These are phyloP conservation scores for Bellardia bayeri DNA, from an alignment of 2,888 invertebrate species.

Conservation along the genomic window DNA sequence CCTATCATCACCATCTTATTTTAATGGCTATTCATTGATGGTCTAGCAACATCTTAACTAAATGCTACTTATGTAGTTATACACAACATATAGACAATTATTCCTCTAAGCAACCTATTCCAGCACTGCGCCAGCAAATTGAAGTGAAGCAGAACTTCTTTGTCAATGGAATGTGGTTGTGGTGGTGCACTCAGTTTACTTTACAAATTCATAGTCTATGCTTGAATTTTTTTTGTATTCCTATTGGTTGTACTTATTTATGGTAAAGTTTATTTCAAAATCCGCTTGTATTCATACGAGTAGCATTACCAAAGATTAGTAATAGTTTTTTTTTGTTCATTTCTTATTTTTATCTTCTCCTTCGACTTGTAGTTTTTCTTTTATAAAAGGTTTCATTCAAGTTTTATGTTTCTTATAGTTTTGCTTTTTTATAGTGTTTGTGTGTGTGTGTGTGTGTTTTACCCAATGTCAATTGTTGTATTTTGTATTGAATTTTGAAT, in stretches of 20 bases:
- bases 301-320: slow-evolving; percentile 44
- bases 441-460: neutral
- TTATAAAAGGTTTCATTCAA: slow-evolving; percentile 48
- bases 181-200: slow-evolving; percentile 15
- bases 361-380: neutral
- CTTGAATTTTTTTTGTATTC: neutral
- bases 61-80: slow-evolving; percentile 14
- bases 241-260: slow-evolving; percentile 1
- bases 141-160: neutral
- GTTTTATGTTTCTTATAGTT: slow-evolving; percentile 50
- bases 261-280: slow-evolving; percentile 43
- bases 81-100: neutral
- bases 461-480: slow-evolving; percentile 24
- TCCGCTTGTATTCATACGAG: slow-evolving; percentile 19
- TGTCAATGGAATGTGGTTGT: slow-evolving; percentile 54
- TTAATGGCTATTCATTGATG: slow-evolving; percentile 21
- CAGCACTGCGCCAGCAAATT: neutral
- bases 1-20: slow-evolving; percentile 17
- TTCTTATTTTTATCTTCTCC: slow-evolving; percentile 10
- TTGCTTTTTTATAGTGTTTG: slow-evolving; percentile 9
- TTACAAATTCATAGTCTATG: slow-evolving; percentile 35
- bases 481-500: slow-evolving; percentile 38
- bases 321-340: slow-evolving; percentile 9
- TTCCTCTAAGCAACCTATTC: neutral
- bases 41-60: slow-evolving; percentile 41